Percentiles rank a stretch among this genome's conserved stretches.
Evolutionary conservation across 2,888 invertebrate genomes (phyloP).

Genomic region (Andrena haemorrhoa): DNA sequence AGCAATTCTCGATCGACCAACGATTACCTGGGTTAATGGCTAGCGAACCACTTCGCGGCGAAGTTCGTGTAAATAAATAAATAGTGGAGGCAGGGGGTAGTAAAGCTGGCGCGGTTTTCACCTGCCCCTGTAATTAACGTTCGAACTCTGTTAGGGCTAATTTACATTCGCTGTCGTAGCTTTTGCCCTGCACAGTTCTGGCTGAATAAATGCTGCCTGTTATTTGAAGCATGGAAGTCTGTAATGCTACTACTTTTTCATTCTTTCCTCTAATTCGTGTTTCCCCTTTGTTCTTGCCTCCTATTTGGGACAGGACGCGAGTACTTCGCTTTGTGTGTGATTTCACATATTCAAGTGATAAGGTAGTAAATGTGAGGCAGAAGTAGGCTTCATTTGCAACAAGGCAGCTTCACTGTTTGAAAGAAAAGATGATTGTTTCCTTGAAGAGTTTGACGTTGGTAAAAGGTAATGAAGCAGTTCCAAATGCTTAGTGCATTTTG

Average conservation of each 20-base stretch:
- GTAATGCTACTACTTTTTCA: neutral
- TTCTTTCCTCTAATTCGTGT: neutral
- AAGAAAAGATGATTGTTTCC: no score
- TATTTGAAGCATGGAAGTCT: slow-evolving; percentile 1
- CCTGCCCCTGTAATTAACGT: slow-evolving; percentile 11
- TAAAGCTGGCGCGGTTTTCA: neutral
- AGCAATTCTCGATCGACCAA: slow-evolving; percentile 30
- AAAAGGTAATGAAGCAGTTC: no score
- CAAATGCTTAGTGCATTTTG: no score
- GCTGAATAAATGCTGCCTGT: neutral
- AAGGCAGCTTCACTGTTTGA: no score
- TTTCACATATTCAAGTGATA: no score
- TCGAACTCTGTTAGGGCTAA: neutral
- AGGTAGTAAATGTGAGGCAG: no score
- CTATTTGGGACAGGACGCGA: no score
- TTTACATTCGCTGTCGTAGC: slow-evolving; percentile 21
- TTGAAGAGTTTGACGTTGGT: no score
- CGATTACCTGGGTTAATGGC: slow-evolving; percentile 41
- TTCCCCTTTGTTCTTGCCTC: neutral
- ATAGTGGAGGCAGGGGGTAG: neutral
- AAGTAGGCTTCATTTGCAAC: no score
- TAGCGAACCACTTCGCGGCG: slow-evolving; percentile 17
- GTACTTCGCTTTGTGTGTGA: no score
- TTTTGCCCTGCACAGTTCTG: neutral
- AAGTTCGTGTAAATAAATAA: slow-evolving; percentile 29